phyloP scores from a whole-genome alignment of 2,113 vertebrate species.

The Dendropsophus ebraccatus region DNA sequence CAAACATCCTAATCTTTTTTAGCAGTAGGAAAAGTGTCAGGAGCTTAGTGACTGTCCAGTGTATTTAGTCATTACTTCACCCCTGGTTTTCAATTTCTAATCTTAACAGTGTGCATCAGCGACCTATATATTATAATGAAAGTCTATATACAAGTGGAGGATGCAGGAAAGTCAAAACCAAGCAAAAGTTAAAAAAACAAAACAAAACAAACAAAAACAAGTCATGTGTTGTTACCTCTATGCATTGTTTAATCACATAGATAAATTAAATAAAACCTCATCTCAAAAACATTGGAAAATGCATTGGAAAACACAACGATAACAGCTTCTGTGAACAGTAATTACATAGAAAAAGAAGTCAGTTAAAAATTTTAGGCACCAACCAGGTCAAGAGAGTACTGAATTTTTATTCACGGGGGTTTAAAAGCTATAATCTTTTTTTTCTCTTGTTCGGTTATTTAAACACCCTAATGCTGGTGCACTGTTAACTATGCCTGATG shows the following conservation, averaged over 20 bases:
- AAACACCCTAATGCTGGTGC: too few relatives aligned
- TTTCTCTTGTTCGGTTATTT: too few relatives aligned
- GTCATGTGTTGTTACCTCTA: not conserved
- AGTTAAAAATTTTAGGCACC: too few relatives aligned
- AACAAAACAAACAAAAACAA: too few relatives aligned
- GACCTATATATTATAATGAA: not conserved
- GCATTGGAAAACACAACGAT: too few relatives aligned
- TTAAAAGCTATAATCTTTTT: too few relatives aligned
- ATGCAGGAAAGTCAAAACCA: not conserved
- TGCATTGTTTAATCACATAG: not conserved
- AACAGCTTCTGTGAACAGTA: too few relatives aligned
- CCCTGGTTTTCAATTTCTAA: conserved; percentile 32
- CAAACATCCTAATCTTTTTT: conserved; percentile 21
- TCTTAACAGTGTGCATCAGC: not conserved
- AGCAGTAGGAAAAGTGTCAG: not conserved
- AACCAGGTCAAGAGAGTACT: too few relatives aligned
- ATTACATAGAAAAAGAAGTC: too few relatives aligned
- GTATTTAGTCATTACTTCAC: conserved; percentile 16
- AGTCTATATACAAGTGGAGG: not conserved
- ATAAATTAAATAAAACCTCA: not conserved
- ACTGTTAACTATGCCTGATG: too few relatives aligned
- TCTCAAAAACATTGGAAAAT: not conserved
- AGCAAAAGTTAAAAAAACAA: not conserved
- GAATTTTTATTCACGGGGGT: too few relatives aligned
- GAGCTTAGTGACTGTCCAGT: conserved; percentile 33